phyloP scores from a whole-genome alignment of 2,888 invertebrate genomes.

The Ophion ventricosus region DNA sequence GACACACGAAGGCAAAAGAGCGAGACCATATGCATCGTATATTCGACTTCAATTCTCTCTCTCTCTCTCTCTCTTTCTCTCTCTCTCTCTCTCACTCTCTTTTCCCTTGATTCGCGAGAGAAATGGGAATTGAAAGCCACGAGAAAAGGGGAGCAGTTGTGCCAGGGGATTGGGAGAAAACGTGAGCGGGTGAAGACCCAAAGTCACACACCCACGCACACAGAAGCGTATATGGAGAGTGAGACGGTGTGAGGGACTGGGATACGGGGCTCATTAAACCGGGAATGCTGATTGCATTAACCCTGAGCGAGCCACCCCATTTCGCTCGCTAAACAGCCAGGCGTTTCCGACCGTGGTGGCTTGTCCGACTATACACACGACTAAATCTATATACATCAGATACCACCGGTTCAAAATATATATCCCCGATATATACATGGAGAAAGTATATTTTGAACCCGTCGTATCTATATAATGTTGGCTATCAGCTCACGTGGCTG shows the following conservation, averaged over 20 bases:
- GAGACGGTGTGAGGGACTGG: slow-evolving; percentile 66
- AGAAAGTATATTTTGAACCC: not conserved
- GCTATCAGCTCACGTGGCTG: not conserved
- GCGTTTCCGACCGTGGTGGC: slow-evolving; percentile 69
- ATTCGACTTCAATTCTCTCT: slow-evolving; percentile 39
- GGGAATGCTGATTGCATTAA: slow-evolving; percentile 82
- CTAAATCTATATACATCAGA: not conserved
- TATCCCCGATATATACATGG: not conserved
- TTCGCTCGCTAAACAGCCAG: slow-evolving; percentile 75
- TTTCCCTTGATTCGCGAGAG: slow-evolving; percentile 31
- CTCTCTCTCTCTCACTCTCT: not conserved
- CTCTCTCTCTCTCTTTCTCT: slow-evolving; percentile 1
- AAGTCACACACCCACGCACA: slow-evolving; percentile 1
- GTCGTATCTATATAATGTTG: not conserved
- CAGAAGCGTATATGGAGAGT: slow-evolving; percentile 41
- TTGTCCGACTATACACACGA: slow-evolving; percentile 14
- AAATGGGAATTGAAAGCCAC: slow-evolving; percentile 52
- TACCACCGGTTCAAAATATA: not conserved
- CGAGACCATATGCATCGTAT: slow-evolving; percentile 10
- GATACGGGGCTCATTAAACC: slow-evolving; percentile 80
- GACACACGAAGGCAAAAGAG: not conserved
- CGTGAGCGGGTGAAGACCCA: slow-evolving; percentile 44
- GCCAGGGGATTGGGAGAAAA: slow-evolving; percentile 56
- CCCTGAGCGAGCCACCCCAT: slow-evolving; percentile 74
- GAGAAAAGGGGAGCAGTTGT: slow-evolving; percentile 62